Base-by-base conservation (phyloP, 2,797 vertebrate genomes). In the Liasis olivaceus region DNA sequence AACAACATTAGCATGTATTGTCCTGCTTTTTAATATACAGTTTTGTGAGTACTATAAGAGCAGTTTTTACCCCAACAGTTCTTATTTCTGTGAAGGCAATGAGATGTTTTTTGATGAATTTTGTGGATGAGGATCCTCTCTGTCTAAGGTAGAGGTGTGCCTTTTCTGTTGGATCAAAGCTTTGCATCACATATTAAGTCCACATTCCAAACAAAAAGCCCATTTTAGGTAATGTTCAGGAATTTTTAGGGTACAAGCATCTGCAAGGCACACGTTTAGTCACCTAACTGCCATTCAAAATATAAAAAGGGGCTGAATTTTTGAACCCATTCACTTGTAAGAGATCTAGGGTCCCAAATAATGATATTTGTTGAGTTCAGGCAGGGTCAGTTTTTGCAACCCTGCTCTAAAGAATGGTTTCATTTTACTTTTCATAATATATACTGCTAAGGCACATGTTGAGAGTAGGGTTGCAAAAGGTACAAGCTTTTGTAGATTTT, bases 11-110 rank as follows among this genome's bases (percentile, higher is more conserved):
- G 97, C 97, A 97, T 97, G 96, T 97, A 95, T 96, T 97, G 90
- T 97, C 96, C 96, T 98, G 98, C 97, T 96, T 94, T 98, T 97
- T 97, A 97, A 97, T 97, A 97, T 95, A 98, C 97, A 95, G 95
- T 97, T 98, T 98, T 97, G 97, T 96, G 96, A 96, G 97, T 98
- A 96, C 95, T 97, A 96, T 84, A 94, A 63, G 95, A 95, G 64
- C 93, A 77, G 87, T 92, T 86, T 92, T 12, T 77, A 31, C 17
- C 31, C 62, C 28, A 62, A 93, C 24, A 87, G 28, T 81, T 24
- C n/a, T 89, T 92, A 69, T 84, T 63, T 62, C 36, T 88, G 36
- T 62, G 17, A 91, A 91, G 58, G 69, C 1, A 54, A 31, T 20
- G 60, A 13, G 24, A 56, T n/a, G 0, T 31, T 51, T 51, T 20